A percentile compares a stretch with the other conserved stretches of the same genome.
Evolutionary conservation across 2,888 invertebrate species (phyloP).

Genomic region (Ophion obscuratus): DNA sequence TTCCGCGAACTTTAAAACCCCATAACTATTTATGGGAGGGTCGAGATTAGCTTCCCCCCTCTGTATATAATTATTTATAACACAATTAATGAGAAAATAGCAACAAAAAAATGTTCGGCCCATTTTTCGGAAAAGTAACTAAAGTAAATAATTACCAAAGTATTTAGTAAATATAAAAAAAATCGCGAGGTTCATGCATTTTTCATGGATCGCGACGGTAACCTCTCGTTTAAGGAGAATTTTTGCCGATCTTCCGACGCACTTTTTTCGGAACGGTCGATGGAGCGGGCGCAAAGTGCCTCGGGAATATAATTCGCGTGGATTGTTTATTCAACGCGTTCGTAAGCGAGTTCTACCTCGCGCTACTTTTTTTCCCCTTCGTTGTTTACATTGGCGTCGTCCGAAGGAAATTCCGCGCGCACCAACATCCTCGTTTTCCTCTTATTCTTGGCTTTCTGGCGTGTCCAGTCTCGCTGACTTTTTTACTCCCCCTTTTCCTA

Average conservation of each 20-base stretch:
- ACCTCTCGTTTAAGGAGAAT: background rate
- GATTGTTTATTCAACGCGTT: background rate
- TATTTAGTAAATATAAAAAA: too few relatives aligned
- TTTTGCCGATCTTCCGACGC: background rate
- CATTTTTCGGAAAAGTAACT: too few relatives aligned
- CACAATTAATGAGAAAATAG: too few relatives aligned
- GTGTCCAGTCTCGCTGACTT: background rate
- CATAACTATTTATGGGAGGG: too few relatives aligned
- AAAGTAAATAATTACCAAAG: too few relatives aligned
- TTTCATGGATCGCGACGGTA: too few relatives aligned
- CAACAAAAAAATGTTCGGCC: too few relatives aligned
- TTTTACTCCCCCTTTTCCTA: background rate
- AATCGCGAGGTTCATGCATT: too few relatives aligned
- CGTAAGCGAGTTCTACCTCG: background rate
- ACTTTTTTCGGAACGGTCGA: background rate
- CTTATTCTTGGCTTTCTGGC: background rate
- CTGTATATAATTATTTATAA: too few relatives aligned
- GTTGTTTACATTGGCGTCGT: constrained; percentile 12
- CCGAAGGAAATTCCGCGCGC: background rate
- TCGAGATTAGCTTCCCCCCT: too few relatives aligned
- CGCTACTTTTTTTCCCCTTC: background rate
- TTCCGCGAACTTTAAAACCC: too few relatives aligned
- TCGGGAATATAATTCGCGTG: background rate
- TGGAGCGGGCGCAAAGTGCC: background rate
- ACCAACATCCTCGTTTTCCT: background rate